Base-by-base conservation (phyloP, 2,797 vertebrate species). In the Eupleurogrammus muticus region DNA sequence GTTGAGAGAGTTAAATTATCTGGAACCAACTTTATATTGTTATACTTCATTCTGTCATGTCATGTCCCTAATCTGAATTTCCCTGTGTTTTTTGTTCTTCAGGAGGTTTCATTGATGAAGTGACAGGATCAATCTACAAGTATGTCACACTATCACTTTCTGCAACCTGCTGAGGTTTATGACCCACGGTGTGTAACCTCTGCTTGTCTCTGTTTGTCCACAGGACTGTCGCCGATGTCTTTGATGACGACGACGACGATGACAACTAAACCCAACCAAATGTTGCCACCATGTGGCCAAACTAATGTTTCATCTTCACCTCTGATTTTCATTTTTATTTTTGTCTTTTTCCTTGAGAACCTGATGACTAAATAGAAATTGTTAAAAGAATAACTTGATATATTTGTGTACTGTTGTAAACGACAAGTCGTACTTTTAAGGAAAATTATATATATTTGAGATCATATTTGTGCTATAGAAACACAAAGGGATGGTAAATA, bases 71-170 rank as follows among this genome's bases (percentile, higher is more conserved):
- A 21, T 10, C 10, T 6, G 6, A 3, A 13, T n/a, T 67, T 35
- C 0, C 2, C 16, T 62, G 24, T 20, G 17, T 70, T 1, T 66
- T n/a, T 35, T 44, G 51, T 58, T 49, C 16, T 74, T 12, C 42
- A 96, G 95, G 95, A 63, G 94, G 95, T 51, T 94, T 96, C 69
- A 56, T 96, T 60, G 95, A 96, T 79, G 93, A 94, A 62, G 82
- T 96, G 66, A 94, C 94, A 58, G 95, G 94, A 80, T 94, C 95
- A 19, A 91, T 96, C 85, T 95, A 96, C 80, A 94, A 95, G 95
- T 96, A 92, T 88, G 94, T 87, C 21, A n/a, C 32, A 21, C 12
- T 75, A 17, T 24, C 11, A 52, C 3, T 16, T 1, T 40, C 34
- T n/a, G 0, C 13, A 28, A 55, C 8, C 40, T 53, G 24, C 10